phyloP scores from a whole-genome alignment of 2,888 invertebrate genomes.

The Ophonus ardosiacus region DNA sequence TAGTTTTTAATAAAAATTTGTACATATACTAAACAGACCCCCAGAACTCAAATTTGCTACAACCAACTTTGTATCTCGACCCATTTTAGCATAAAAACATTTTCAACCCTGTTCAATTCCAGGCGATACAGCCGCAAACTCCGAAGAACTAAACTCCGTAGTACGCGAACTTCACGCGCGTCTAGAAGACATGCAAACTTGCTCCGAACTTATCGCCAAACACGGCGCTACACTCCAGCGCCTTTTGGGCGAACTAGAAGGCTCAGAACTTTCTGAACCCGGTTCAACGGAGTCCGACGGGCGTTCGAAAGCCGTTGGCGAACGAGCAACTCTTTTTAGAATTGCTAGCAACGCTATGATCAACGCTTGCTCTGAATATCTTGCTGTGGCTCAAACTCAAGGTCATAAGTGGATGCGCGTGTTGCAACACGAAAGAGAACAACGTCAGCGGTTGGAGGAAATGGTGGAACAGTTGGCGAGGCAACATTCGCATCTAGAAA shows the following conservation, averaged over 20 bases:
- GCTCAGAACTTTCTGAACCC: conserved; percentile 90
- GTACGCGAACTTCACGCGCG: conserved; percentile 86
- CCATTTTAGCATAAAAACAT: too few relatives aligned
- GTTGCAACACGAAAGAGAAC: conserved; percentile 96
- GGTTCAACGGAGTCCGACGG: conserved; percentile 78
- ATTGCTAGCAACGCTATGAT: conserved; percentile 98
- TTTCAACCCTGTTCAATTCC: background rate
- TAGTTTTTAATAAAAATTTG: background rate
- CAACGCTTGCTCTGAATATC: conserved; percentile 94
- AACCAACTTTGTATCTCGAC: too few relatives aligned
- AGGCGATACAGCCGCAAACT: conserved; percentile 72
- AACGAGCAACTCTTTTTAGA: conserved; percentile 95
- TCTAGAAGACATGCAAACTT: conserved; percentile 93
- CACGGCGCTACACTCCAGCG: conserved; percentile 91
- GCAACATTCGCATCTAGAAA: conserved; percentile 97
- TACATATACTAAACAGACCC: too few relatives aligned
- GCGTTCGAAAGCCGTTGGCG: conserved; percentile 93
- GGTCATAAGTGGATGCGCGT: conserved; percentile 95
- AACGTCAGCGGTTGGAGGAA: conserved; percentile 93
- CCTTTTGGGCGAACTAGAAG: conserved; percentile 87
- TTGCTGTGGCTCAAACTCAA: conserved; percentile 92
- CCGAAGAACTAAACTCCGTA: conserved; percentile 79
- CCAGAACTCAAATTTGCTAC: too few relatives aligned
- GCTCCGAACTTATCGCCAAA: conserved; percentile 93
- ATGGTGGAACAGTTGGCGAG: conserved; percentile 98